phyloP scores from a whole-genome alignment of 2,888 invertebrate genomes.

The Hirtodrosophila cameraria region DNA sequence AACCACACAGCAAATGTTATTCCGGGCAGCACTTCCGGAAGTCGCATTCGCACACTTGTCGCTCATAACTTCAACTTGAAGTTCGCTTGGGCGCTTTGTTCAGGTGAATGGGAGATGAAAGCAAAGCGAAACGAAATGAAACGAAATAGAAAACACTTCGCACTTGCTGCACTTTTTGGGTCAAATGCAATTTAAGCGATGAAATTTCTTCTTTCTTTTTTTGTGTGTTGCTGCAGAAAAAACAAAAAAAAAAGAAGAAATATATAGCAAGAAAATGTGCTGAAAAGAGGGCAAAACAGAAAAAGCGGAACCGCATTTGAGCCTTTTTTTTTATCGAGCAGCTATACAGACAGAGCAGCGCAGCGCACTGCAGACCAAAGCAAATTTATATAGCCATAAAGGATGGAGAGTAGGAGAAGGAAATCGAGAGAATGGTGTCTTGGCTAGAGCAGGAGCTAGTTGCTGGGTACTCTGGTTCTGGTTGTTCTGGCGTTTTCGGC shows the following conservation, averaged over 20 bases:
- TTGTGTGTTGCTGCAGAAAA: slow-evolving; percentile 49
- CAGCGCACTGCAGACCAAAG: slow-evolving; percentile 48
- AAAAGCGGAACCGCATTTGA: slow-evolving; percentile 77
- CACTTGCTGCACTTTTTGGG: slow-evolving; percentile 55
- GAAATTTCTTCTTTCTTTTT: slow-evolving; percentile 23
- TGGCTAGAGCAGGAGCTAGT: slow-evolving; percentile 20
- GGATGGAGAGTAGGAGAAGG: slow-evolving; percentile 9
- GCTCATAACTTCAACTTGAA: slow-evolving; percentile 65
- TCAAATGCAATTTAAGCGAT: slow-evolving; percentile 66
- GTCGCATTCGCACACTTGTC: slow-evolving; percentile 75
- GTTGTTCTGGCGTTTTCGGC: slow-evolving; percentile 54
- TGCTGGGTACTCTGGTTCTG: slow-evolving; percentile 4
- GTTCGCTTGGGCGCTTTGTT: slow-evolving; percentile 35
- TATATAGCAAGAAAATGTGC: slow-evolving; percentile 66
- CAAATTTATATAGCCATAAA: slow-evolving; percentile 64
- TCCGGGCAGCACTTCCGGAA: slow-evolving; percentile 35
- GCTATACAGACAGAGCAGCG: slow-evolving; percentile 37
- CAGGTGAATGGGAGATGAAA: slow-evolving; percentile 46
- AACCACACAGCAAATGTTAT: slow-evolving; percentile 40
- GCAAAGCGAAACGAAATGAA: too few relatives aligned
- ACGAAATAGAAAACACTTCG: slow-evolving; percentile 61
- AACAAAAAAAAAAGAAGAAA: too few relatives aligned
- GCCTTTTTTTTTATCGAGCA: slow-evolving; percentile 73
- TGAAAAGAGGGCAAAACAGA: slow-evolving; percentile 61
- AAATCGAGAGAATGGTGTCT: slow-evolving; percentile 41